These are phyloP conservation scores for Chrysogorgia sp. DNA, from an alignment of 92 coral and sea anemone genomes.

Conservation along the genomic window DNA sequence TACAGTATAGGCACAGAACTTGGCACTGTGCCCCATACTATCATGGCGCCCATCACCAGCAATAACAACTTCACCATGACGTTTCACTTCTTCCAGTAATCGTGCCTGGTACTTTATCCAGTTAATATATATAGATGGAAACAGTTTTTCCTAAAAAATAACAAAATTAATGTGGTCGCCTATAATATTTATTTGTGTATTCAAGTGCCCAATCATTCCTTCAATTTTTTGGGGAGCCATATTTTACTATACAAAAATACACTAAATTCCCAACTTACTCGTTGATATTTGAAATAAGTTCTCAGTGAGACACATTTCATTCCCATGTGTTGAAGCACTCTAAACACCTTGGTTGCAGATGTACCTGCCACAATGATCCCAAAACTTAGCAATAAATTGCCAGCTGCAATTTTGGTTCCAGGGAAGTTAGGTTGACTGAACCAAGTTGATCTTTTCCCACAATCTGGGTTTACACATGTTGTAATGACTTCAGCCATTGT, in stretches of 20 bases:
- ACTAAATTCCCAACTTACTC: too few relatives aligned
- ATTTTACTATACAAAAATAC: not conserved
- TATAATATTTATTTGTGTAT: too few relatives aligned
- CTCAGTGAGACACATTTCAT: too few relatives aligned
- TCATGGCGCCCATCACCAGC: too few relatives aligned
- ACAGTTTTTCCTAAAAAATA: not conserved
- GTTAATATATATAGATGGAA: not conserved
- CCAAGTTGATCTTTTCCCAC: too few relatives aligned
- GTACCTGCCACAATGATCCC: constrained; percentile 4
- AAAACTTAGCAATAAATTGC: too few relatives aligned
- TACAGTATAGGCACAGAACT: too few relatives aligned
- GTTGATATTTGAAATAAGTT: not conserved
- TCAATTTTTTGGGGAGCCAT: not conserved
- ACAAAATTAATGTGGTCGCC: too few relatives aligned
- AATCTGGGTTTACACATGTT: too few relatives aligned
- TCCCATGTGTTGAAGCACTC: too few relatives aligned
- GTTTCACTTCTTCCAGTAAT: not conserved
- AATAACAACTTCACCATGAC: not conserved
- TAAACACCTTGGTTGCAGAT: not conserved
- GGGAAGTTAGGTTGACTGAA: not conserved
- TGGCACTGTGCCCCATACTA: too few relatives aligned
- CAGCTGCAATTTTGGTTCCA: constrained; percentile 30
- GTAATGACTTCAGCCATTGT: too few relatives aligned
- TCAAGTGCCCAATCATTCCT: not conserved
- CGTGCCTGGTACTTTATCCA: not conserved